Evolutionary conservation across 2,888 invertebrate genomes (phyloP), one percentile per base, ranked within the genome.

Genomic region (Noctua pronuba): DNA sequence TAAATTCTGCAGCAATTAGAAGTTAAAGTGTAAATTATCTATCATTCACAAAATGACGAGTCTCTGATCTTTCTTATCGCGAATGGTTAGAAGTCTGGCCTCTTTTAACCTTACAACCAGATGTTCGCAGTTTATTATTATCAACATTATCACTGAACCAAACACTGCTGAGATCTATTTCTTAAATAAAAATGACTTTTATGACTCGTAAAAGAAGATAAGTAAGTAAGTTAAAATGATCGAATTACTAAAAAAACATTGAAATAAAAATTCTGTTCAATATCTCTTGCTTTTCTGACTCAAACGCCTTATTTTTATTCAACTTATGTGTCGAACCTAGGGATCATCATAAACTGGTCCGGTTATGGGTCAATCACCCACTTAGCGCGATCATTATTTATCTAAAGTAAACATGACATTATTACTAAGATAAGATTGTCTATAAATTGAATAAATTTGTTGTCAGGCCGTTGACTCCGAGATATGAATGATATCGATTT

Each of bases 401-500:
- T 88, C 85, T 69, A 79, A 83, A 77, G 77, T 88, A 84, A 88
- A 89, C 77, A 89, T 65, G 64, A 78, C 82, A 73, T 81, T 78
- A 87, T 75, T 77, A 69, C 60, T 62, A 35, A 60, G 89, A 88
- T 89, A 89, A 88, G 77, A 85, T 89, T 85, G 83, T 88, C 68
- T 79, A 79, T 84, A 78, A 87, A 88, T 78, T 85, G 66, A 86
- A 89, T 88, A 81, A 83, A 83, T 82, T 84, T 77, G 87, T 82
- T 89, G 60, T 82, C 60, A 72, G 85, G 82, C 28, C 88, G 68
- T 83, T 88, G 88, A 87, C 84, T 75, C 28, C 52, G 52, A 41
- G 65, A 81, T 87, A 86, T 75, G 46, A 73, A 71, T 73, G 68
- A 80, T 85, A 82, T 81, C 76, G 38, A 67, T 77, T 73, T 87